These are phyloP conservation scores for Botia kubotai DNA, from an alignment of 2,797 vertebrate species.

Conservation along the genomic window DNA sequence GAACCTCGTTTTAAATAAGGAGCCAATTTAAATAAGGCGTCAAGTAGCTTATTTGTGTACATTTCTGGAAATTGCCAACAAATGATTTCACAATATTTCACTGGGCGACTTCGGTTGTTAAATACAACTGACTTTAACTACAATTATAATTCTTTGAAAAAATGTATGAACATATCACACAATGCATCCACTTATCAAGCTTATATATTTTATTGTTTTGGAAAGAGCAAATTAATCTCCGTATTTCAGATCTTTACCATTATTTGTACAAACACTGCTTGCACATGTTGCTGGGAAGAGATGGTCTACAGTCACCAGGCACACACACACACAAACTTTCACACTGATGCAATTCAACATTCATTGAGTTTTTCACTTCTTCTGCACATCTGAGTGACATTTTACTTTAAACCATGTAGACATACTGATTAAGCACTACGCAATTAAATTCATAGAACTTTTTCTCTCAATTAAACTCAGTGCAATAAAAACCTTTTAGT, in stretches of 20 bases:
- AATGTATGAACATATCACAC: background rate
- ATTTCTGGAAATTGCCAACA: background rate
- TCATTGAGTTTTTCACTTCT: constrained; percentile 54
- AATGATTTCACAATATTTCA: background rate
- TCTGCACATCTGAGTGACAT: constrained; percentile 63
- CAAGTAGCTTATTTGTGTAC: background rate
- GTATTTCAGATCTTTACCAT: constrained; percentile 74
- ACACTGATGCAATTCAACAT: constrained; percentile 64
- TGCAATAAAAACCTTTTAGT: constrained; percentile 26
- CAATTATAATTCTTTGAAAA: background rate
- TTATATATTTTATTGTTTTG: constrained; percentile 83
- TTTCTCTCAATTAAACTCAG: constrained; percentile 33
- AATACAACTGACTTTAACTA: background rate
- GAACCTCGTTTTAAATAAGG: too few relatives aligned
- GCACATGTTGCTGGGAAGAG: constrained; percentile 76
- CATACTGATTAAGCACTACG: constrained; percentile 46
- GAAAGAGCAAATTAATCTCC: constrained; percentile 78
- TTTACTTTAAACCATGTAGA: constrained; percentile 65
- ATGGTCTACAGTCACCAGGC: constrained; percentile 73
- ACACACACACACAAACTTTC: background rate
- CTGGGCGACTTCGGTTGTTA: background rate
- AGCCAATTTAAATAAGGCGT: background rate
- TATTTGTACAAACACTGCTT: constrained; percentile 78
- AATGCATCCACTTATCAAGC: constrained; percentile 61
- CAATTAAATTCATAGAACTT: constrained; percentile 63